Evolutionary conservation across 1,140 invertebrate species (phyloP).

Genomic region (Micrasema minimum): DNA sequence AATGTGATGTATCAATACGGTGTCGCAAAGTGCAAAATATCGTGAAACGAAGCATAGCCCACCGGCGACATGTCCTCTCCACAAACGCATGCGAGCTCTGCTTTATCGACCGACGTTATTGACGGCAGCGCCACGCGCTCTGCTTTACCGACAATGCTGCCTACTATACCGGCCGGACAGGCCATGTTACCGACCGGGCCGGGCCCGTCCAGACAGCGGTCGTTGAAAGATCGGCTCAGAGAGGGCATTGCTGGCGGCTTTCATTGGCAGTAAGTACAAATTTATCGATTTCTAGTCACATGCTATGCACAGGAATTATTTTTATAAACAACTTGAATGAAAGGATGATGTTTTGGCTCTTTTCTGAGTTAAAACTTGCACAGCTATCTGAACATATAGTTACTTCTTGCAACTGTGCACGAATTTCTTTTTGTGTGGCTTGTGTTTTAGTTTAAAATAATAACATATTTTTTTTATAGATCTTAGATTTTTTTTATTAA

Average conservation of each 20-base stretch:
- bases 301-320: too few relatives aligned
- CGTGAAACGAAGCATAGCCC: constrained; percentile 18
- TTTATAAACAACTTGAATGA: too few relatives aligned
- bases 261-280: constrained; percentile 78
- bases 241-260: constrained; percentile 80
- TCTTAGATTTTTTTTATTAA: too few relatives aligned
- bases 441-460: too few relatives aligned
- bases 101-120: constrained; percentile 51
- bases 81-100: constrained; percentile 34
- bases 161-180: constrained; percentile 55
- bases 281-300: constrained; percentile 37
- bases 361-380: too few relatives aligned
- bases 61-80: constrained; percentile 37
- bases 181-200: constrained; percentile 66
- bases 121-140: constrained; percentile 18
- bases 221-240: constrained; percentile 76
- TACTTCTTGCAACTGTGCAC: too few relatives aligned
- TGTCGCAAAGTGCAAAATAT: constrained; percentile 28
- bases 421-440: too few relatives aligned
- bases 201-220: constrained; percentile 72
- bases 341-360: too few relatives aligned
- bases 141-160: constrained; percentile 51
- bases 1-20: constrained; percentile 31
- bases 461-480: too few relatives aligned
- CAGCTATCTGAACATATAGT: too few relatives aligned